Percentiles rank a stretch among this genome's conserved stretches.
Evolutionary conservation across 2,113 vertebrate species (phyloP).

Genomic region (Sinocyclocheilus rhinocerous): DNA sequence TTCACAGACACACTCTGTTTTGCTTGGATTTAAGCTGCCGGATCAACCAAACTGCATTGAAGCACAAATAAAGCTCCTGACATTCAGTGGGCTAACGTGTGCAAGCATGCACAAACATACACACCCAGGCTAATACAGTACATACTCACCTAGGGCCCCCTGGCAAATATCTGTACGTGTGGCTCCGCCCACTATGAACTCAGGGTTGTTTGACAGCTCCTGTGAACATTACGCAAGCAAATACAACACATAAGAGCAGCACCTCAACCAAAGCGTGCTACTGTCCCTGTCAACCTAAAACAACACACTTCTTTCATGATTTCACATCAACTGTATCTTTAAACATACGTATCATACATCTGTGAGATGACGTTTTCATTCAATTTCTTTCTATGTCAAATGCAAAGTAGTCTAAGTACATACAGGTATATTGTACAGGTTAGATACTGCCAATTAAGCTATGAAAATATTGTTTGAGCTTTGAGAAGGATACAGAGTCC

Average conservation of each 20-base stretch:
- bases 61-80: neutral
- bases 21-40: neutral
- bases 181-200: conserved; percentile 79
- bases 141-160: conserved; percentile 78
- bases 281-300: neutral
- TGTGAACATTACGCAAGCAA: conserved; percentile 46
- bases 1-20: neutral
- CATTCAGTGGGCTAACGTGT: neutral
- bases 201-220: conserved; percentile 76
- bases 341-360: neutral
- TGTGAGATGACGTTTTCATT: neutral
- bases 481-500: neutral
- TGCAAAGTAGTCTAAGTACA: neutral
- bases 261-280: neutral
- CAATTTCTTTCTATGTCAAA: neutral
- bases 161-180: conserved; percentile 82
- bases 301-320: neutral
- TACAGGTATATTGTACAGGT: neutral
- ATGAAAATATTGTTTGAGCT: neutral
- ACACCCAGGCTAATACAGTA: conserved; percentile 4
- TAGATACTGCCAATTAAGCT: neutral
- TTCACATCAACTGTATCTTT: neutral
- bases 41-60: neutral
- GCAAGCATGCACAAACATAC: conserved; percentile 27
- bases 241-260: neutral